Base-by-base conservation (phyloP, 2,797 vertebrate species). In the Pipistrellus kuhlii region DNA sequence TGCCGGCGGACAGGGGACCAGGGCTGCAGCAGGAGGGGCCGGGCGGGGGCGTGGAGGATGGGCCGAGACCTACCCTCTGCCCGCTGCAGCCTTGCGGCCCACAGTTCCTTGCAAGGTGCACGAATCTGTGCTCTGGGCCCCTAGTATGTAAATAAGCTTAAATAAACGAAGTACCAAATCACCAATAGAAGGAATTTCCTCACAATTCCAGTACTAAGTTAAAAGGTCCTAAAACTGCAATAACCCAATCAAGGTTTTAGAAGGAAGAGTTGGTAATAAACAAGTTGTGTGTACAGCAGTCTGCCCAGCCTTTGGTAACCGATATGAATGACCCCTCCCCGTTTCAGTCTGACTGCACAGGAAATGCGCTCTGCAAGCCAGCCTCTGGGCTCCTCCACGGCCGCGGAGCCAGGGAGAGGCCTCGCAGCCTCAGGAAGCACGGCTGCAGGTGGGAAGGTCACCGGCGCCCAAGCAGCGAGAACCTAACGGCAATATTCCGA, bases 291-390 rank as follows among this genome's bases (percentile, higher is more conserved):
- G 84, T 84, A 90, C 89, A 96, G 92, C 80, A 94, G 71, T 86
- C 87, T 92, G 94, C 94, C 81, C 53, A 96, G 86, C 93, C 78
- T 94, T 91, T 95, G 68, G 44, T 95, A 66, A 93, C 95, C 92
- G 59, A 18, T 32, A 95, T 75, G 51, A 96, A 96, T 92, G 97
- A 95, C 89, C 91, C 88, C 71, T 73, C 94, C 72, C 94, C 86
- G 38, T 81, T 97, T 97, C 96, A 86, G 30, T 92, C 81, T 82
- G 87, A 97, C 88, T 90, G 57, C 48, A 96, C 92, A 95, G 44
- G 85, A 97, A 97, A 96, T 91, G 87, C 93, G 85, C 96, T 96
- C n/a, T 30, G 92, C 82, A 97, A 95, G 62, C 89, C 94, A 93
- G 97, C 95, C 95, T 81, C 82, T 73, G 44, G 94, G 80, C 4